Conservation (phyloP, 2,797 vertebrate genomes). For the Clarias laeviceps region DNA sequence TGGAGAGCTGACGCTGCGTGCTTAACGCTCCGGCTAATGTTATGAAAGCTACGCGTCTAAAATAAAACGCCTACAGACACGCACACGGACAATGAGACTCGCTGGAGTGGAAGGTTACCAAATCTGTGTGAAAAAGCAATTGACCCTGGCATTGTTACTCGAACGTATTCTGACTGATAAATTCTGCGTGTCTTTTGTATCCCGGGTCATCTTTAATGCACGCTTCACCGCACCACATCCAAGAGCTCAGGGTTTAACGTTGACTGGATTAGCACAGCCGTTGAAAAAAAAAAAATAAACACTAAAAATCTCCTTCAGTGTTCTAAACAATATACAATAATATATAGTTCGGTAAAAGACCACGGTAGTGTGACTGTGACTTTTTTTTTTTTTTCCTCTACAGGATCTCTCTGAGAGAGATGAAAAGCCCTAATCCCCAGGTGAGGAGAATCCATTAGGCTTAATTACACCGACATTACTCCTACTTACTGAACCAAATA, state of each 20-base stretch:
- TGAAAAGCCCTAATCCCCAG: slow-evolving; percentile 54
- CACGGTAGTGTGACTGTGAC: background rate
- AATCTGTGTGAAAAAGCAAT: background rate
- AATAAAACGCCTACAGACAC: background rate
- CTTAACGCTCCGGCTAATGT: background rate
- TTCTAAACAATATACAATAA: background rate
- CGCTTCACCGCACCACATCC: background rate
- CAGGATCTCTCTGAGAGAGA: slow-evolving; percentile 21
- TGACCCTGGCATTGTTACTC: background rate
- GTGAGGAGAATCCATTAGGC: slow-evolving; percentile 66
- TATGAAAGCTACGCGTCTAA: background rate
- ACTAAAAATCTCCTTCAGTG: background rate
- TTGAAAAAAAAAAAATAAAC: too few relatives aligned
- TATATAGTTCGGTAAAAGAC: background rate
- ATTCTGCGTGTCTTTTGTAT: background rate
- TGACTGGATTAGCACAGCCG: background rate
- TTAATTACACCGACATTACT: slow-evolving; percentile 68
- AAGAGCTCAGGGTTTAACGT: background rate
- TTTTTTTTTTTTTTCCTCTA: background rate
- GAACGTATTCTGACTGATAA: background rate
- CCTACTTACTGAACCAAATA: slow-evolving; percentile 58
- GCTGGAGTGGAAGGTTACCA: background rate
- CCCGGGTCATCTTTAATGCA: background rate
- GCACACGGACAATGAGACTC: background rate
- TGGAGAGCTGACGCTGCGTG: background rate